Percentiles rank a stretch among this genome's conserved stretches.
Evolutionary conservation across 2,888 invertebrate species (phyloP).

Genomic region (Ichneumoninae sp.): DNA sequence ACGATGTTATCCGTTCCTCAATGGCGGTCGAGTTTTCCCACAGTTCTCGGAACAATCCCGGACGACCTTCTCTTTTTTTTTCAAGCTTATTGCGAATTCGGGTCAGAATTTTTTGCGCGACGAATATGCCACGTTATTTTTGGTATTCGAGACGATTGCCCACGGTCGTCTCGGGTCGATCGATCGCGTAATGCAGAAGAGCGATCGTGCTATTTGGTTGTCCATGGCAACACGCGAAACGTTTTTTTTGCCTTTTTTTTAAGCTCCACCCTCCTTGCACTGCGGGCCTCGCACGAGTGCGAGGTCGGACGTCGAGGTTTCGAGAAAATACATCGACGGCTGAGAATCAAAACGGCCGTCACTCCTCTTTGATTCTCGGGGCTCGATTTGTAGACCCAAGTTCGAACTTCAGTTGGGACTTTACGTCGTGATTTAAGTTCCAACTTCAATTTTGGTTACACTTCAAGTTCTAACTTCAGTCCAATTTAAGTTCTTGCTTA

Average conservation of each 20-base stretch:
- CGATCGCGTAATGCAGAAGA: conserved; percentile 42
- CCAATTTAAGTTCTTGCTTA: no score
- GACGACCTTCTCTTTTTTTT: conserved; percentile 45
- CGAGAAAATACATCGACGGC: conserved; percentile 13
- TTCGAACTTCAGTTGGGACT: no score
- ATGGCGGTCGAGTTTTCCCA: conserved; percentile 28
- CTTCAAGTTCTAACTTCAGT: no score
- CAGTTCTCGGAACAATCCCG: conserved; percentile 32
- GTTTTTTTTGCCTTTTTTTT: conserved; percentile 4
- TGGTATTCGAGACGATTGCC: conserved; percentile 8
- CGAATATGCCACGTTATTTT: conserved; percentile 39
- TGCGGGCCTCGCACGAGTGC: not conserved
- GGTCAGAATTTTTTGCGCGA: conserved; percentile 35
- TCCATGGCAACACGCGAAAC: conserved; percentile 57
- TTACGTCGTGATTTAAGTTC: no score
- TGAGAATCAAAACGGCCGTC: not conserved
- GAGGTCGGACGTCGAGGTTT: conserved; percentile 9
- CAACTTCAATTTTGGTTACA: no score
- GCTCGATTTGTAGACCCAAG: no score
- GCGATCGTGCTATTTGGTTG: conserved; percentile 52
- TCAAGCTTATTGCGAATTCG: conserved; percentile 32
- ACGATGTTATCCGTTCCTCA: conserved; percentile 61
- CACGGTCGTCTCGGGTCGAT: conserved; percentile 44
- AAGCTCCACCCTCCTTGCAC: conserved; percentile 31
- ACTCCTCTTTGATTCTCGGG: no score